These are phyloP conservation scores for Pogonomyrmex californicus DNA, from an alignment of 1,140 invertebrate species.

Conservation along the genomic window DNA sequence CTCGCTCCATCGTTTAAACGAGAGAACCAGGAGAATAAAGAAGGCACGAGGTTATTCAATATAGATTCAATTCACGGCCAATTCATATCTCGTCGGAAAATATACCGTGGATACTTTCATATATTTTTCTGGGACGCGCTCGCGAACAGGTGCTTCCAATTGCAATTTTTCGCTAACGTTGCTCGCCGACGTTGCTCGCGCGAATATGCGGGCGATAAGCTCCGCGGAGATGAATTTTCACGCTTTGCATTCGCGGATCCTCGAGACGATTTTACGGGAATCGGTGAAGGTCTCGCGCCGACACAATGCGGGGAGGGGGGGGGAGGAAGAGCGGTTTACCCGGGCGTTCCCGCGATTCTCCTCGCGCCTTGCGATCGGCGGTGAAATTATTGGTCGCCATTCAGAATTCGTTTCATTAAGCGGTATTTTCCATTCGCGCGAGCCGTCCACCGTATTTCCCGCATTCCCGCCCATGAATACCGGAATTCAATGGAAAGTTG, in stretches of 20 bases:
- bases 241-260: background rate
- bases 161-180: constrained; percentile 22
- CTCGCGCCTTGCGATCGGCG: background rate
- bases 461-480: constrained; percentile 31
- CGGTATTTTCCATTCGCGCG: constrained; percentile 27
- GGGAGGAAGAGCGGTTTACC: background rate
- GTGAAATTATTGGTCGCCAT: constrained; percentile 24
- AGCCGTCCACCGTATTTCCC: background rate
- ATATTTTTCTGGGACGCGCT: constrained; percentile 6
- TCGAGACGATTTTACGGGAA: constrained; percentile 24
- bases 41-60: background rate
- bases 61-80: background rate
- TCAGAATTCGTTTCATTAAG: constrained; percentile 48
- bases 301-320: background rate
- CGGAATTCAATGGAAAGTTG: constrained; percentile 39
- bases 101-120: too few relatives aligned
- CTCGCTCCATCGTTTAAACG: background rate
- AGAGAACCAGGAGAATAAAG: background rate
- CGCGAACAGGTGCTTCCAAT: constrained; percentile 19
- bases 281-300: background rate
- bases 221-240: constrained; percentile 18
- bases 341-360: background rate
- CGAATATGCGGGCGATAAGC: constrained; percentile 6
- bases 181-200: background rate
- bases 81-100: background rate